These are phyloP conservation scores for Sitobion miscanthi DNA, from an alignment of 1,140 invertebrate species.

Conservation along the genomic window DNA sequence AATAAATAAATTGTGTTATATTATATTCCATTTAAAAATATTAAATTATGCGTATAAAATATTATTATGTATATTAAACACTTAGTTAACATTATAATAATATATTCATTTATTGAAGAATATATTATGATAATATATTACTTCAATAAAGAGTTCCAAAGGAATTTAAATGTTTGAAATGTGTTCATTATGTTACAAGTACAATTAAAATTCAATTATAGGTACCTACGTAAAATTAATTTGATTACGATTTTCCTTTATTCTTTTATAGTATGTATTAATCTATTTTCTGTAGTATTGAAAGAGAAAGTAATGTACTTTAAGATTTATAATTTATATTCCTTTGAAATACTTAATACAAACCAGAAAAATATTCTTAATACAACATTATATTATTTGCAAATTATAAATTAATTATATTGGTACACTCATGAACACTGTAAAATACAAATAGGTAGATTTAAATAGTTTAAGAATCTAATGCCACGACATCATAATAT, in stretches of 20 bases:
- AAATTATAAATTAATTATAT: background rate
- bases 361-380: background rate
- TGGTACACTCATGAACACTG: background rate
- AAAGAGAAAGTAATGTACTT: slow-evolving; percentile 24
- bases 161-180: background rate
- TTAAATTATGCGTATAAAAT: background rate
- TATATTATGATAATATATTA: background rate
- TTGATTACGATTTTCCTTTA: background rate
- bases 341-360: background rate
- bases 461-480: background rate
- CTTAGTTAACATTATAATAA: background rate
- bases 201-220: slow-evolving; percentile 16
- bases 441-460: background rate
- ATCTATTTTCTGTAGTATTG: background rate
- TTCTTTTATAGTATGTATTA: background rate
- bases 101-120: background rate
- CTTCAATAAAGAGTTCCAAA: background rate
- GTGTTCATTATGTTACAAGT: background rate
- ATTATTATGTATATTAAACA: background rate
- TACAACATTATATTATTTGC: background rate
- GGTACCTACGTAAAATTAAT: background rate
- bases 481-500: background rate
- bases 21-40: background rate
- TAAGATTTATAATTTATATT: background rate
- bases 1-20: background rate